Conservation (phyloP, 2,113 vertebrate species). For the Calidris pugnax region DNA sequence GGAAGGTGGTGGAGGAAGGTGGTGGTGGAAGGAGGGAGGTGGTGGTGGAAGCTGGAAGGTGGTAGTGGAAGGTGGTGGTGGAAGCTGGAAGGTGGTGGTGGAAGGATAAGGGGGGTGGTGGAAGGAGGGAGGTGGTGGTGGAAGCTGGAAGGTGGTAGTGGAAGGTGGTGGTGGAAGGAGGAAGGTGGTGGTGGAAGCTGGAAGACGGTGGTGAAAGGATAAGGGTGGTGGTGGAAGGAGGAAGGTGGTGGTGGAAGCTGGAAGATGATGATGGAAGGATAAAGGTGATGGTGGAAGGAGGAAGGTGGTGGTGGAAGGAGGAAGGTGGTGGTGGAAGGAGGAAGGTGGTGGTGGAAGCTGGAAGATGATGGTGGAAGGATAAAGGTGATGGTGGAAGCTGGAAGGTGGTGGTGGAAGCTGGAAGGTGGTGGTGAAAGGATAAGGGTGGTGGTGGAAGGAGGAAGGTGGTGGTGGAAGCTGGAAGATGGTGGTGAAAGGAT, state of each 20-base stretch:
- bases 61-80: neutral
- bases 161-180: neutral
- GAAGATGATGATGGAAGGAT: neutral
- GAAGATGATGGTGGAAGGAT: neutral
- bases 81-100: neutral
- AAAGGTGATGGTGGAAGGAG: neutral
- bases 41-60: neutral
- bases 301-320: neutral
- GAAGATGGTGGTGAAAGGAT: neutral
- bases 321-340: neutral
- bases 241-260: neutral
- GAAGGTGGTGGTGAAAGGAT: neutral
- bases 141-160: neutral
- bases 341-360: neutral
- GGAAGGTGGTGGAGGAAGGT: neutral
- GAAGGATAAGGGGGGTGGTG: neutral
- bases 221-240: neutral
- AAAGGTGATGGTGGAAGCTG: neutral
- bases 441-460: no score
- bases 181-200: neutral
- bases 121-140: neutral
- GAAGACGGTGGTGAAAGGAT: no score
- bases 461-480: neutral
- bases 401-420: neutral
- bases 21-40: neutral